Evolutionary conservation across 2,797 vertebrate species (phyloP).

Genomic region (Protonibea diacanthus): DNA sequence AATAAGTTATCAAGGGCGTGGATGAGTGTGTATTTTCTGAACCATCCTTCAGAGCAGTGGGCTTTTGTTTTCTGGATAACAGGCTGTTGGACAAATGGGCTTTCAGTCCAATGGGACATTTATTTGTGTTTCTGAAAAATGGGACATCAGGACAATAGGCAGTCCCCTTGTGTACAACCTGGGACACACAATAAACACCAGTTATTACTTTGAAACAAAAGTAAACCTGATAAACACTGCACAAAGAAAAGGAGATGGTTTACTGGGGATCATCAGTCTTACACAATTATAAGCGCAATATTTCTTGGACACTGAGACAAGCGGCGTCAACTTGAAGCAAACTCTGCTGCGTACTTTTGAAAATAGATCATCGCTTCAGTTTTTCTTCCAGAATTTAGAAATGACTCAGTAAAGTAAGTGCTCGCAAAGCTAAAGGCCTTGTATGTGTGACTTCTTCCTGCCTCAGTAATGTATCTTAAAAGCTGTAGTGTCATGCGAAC

Average conservation of each 20-base stretch:
- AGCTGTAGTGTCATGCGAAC: conserved; percentile 8
- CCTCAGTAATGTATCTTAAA: conserved; percentile 20
- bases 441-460: background rate
- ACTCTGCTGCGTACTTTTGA: background rate
- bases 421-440: background rate
- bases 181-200: background rate
- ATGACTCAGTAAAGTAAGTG: background rate
- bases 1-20: no score
- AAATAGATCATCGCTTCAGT: background rate
- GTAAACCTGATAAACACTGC: background rate
- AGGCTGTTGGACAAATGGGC: no score
- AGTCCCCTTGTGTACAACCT: no score
- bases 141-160: no score
- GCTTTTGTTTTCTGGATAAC: no score
- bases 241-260: background rate
- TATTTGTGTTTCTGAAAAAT: no score
- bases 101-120: no score
- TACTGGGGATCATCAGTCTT: background rate
- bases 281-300: background rate
- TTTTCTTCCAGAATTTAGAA: background rate
- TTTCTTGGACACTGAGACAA: background rate
- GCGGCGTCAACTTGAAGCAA: background rate
- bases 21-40: no score
- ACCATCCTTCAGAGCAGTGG: no score
- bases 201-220: background rate